Conservation (phyloP, 2,797 vertebrate genomes). For the Ciconia nigra region DNA sequence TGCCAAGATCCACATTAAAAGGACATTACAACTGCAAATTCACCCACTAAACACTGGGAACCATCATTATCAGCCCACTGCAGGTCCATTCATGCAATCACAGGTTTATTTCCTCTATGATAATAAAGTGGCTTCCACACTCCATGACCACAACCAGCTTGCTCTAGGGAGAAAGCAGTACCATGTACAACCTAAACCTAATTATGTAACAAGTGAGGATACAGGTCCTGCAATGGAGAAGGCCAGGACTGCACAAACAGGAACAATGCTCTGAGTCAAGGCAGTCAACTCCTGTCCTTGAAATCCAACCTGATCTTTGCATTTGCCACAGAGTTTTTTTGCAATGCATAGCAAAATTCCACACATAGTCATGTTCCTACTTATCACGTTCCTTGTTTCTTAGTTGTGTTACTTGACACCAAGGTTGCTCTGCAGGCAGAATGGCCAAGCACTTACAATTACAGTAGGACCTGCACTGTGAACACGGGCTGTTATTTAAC, state of each 20-base stretch:
- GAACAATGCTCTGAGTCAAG: neutral
- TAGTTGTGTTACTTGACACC: neutral
- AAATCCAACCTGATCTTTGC: neutral
- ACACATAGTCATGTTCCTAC: neutral
- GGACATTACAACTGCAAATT: neutral
- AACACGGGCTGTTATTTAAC: neutral
- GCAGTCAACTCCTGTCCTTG: neutral
- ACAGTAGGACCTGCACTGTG: neutral
- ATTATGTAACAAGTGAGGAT: neutral
- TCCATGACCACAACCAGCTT: neutral
- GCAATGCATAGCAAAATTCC: neutral
- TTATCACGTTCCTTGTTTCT: neutral
- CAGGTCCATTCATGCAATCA: fast-evolving
- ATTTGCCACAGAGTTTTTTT: neutral
- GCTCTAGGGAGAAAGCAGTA: neutral
- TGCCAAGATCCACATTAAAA: neutral
- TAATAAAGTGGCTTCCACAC: neutral
- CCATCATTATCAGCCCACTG: neutral
- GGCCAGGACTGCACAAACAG: neutral
- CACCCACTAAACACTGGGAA: neutral
- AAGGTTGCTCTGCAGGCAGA: neutral
- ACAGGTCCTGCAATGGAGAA: neutral
- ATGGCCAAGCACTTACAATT: neutral
- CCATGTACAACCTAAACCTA: neutral
- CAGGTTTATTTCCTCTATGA: neutral